Percentiles rank a stretch among this genome's conserved stretches.
Conservation (phyloP, 2,113 vertebrate genomes). For the Dissostichus mawsoni region DNA sequence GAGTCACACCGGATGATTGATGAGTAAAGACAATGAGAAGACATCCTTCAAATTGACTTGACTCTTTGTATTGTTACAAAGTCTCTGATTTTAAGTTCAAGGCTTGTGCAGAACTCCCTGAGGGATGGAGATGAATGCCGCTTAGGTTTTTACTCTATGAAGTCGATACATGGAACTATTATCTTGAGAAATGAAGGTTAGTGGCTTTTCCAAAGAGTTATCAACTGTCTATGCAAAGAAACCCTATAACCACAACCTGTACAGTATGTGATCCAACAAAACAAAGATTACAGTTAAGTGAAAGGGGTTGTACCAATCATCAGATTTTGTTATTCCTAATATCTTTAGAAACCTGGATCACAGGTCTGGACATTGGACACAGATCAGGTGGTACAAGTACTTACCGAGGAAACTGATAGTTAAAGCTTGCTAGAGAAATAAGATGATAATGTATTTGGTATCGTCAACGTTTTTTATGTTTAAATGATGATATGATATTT, state of each 20-base stretch:
- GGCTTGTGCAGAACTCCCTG: conserved; percentile 1
- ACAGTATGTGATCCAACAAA: neutral
- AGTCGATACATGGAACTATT: neutral
- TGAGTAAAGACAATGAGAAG: neutral
- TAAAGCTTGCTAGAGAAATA: neutral
- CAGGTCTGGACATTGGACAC: neutral
- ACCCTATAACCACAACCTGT: neutral
- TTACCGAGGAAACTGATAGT: neutral
- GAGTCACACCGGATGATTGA: conserved; percentile 78
- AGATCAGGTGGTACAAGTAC: neutral
- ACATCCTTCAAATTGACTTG: conserved; percentile 7
- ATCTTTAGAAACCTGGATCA: neutral
- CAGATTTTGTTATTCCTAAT: neutral
- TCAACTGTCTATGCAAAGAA: conserved; percentile 18
- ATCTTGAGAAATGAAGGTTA: neutral
- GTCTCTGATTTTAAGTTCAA: conserved; percentile 8
- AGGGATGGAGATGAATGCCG: conserved; percentile 4
- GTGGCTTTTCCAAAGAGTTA: conserved; percentile 20
- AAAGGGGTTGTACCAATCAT: neutral
- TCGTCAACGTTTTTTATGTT: neutral
- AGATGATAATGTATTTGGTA: neutral
- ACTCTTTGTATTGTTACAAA: conserved; percentile 3
- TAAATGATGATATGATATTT: neutral
- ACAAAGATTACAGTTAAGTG: neutral
- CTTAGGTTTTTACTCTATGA: neutral